Evolutionary conservation across 2,888 invertebrate species (phyloP).

Genomic region (Dorcus parallelipipedus): DNA sequence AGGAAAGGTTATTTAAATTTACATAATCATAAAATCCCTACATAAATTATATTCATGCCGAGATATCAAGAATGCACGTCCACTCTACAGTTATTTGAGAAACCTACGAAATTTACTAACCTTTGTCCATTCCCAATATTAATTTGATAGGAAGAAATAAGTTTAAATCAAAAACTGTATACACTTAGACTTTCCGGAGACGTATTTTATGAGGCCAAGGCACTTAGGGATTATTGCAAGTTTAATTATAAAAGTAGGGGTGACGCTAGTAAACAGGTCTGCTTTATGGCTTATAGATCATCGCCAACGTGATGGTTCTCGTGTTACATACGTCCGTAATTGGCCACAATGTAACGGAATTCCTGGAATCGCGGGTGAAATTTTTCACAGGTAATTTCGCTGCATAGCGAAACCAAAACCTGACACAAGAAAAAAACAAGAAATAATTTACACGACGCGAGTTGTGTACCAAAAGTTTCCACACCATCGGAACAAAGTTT

Average conservation of each 20-base stretch:
- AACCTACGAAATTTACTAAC: too few species aligned
- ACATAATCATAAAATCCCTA: too few species aligned
- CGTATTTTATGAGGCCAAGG: constrained; percentile 32
- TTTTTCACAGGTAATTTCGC: too few species aligned
- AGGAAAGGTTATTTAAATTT: not conserved
- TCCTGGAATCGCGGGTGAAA: not conserved
- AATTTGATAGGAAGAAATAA: constrained; percentile 19
- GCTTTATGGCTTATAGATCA: constrained; percentile 38
- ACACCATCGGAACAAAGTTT: too few species aligned
- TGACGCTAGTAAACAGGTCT: constrained; percentile 37
- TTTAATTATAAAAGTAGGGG: constrained; percentile 39
- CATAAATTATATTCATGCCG: too few species aligned
- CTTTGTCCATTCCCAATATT: too few species aligned
- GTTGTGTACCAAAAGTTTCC: too few species aligned
- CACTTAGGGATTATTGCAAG: constrained; percentile 36
- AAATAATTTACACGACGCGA: not conserved
- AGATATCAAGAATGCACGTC: too few species aligned
- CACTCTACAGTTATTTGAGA: too few species aligned
- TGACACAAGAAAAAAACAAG: too few species aligned
- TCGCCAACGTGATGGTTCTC: constrained; percentile 32
- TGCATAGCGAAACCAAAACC: too few species aligned
- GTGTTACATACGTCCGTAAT: constrained; percentile 27
- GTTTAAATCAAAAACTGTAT: constrained; percentile 31
- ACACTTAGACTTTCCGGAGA: constrained; percentile 29
- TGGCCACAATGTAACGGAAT: constrained; percentile 31